Evolutionary conservation across 2,888 invertebrate genomes (phyloP).

Genomic region (Lissonota sp.): DNA sequence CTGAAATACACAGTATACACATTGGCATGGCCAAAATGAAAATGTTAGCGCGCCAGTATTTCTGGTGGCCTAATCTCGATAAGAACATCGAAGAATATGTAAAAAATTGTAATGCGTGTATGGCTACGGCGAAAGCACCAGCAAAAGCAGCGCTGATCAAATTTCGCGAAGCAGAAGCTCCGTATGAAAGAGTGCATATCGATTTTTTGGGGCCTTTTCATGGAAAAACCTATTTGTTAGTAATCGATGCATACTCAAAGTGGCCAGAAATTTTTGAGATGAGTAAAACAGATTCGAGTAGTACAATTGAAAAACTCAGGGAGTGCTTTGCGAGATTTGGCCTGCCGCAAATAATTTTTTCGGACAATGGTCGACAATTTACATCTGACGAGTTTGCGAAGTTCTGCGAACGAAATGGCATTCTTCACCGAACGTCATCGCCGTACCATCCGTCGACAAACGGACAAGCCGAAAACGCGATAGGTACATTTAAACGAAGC

Average conservation of each 20-base stretch:
- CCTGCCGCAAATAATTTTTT: constrained; percentile 58
- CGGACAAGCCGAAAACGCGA: constrained; percentile 55
- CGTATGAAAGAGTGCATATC: constrained; percentile 61
- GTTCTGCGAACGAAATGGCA: constrained; percentile 59
- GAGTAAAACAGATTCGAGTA: constrained; percentile 20
- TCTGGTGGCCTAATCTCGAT: constrained; percentile 63
- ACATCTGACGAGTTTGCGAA: constrained; percentile 40
- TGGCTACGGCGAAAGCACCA: no score
- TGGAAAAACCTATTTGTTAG: constrained; percentile 57
- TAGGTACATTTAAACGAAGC: constrained; percentile 51
- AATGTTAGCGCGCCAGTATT: no score
- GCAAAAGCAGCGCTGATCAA: constrained; percentile 47
- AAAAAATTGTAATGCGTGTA: no score
- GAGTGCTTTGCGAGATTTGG: constrained; percentile 60
- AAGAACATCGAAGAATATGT: no score
- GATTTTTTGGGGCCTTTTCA: constrained; percentile 64
- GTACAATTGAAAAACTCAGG: constrained; percentile 61
- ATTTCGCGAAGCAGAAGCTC: constrained; percentile 37
- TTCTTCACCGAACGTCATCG: constrained; percentile 50
- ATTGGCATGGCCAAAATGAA: no score
- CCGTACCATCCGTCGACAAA: constrained; percentile 58
- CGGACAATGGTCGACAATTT: constrained; percentile 63
- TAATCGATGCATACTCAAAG: constrained; percentile 61
- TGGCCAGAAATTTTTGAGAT: constrained; percentile 63
- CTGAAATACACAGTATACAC: no score